Percentiles rank a stretch among this genome's conserved stretches.
Conservation (phyloP, 2,888 invertebrate genomes). For the Thera obeliscata region DNA sequence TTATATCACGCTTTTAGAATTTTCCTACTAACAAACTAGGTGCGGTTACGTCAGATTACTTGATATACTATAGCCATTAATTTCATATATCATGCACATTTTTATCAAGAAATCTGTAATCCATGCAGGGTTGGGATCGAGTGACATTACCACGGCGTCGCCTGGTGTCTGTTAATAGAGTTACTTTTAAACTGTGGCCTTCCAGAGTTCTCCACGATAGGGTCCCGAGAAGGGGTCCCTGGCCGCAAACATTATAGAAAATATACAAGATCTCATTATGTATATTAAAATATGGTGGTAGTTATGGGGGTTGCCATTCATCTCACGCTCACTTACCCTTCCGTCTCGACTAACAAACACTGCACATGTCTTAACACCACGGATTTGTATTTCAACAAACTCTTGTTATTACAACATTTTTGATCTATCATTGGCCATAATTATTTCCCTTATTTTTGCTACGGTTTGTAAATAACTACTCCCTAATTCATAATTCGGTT, state of each 20-base stretch:
- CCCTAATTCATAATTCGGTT: background rate
- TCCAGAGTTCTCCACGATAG: constrained; percentile 84
- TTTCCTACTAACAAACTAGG: constrained; percentile 78
- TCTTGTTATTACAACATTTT: constrained; percentile 37
- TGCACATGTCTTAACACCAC: constrained; percentile 79
- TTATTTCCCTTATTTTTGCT: constrained; percentile 10
- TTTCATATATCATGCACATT: constrained; percentile 42
- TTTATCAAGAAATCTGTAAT: constrained; percentile 73
- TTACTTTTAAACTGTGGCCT: constrained; percentile 69
- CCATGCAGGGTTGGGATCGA: constrained; percentile 55
- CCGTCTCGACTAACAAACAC: constrained; percentile 78
- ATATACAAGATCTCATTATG: constrained; percentile 62
- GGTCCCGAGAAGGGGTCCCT: constrained; percentile 51
- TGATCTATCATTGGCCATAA: constrained; percentile 39
- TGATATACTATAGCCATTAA: constrained; percentile 56
- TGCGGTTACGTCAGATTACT: constrained; percentile 69
- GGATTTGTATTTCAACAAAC: constrained; percentile 58
- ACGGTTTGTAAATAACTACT: constrained; percentile 32
- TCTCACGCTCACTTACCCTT: constrained; percentile 79
- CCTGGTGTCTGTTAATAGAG: constrained; percentile 46
- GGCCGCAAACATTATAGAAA: constrained; percentile 62
- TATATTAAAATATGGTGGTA: constrained; percentile 80
- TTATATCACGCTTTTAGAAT: constrained; percentile 80
- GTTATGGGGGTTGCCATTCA: constrained; percentile 78
- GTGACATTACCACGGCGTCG: constrained; percentile 55